A percentile compares a stretch with the other conserved stretches of the same genome.
phyloP scores from a whole-genome alignment of 2,113 vertebrate species.

The Epinephelus cyanopodus region DNA sequence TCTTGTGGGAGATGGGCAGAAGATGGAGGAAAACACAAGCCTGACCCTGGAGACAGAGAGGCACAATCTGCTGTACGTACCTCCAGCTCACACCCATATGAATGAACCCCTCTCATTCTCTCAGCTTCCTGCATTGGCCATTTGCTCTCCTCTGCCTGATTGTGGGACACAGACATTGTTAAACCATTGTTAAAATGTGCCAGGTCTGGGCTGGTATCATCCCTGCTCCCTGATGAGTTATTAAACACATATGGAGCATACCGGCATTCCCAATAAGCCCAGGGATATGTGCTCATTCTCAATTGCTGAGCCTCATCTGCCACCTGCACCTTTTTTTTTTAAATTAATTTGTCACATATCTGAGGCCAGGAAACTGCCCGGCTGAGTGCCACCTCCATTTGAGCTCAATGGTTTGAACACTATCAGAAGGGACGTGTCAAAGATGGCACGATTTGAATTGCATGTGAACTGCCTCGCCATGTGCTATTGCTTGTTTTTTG shows the following conservation, averaged over 20 bases:
- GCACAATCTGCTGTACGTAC: conserved; percentile 64
- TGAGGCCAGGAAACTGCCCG: conserved; percentile 45
- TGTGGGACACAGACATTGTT: conserved; percentile 40
- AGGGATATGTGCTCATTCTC: conserved; percentile 55
- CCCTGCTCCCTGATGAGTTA: conserved; percentile 55
- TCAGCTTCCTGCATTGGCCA: conserved; percentile 15
- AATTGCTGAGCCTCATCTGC: conserved; percentile 63
- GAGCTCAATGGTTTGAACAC: conserved; percentile 58
- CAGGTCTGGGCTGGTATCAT: conserved; percentile 25
- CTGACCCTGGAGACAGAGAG: conserved; percentile 54
- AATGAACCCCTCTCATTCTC: conserved; percentile 14
- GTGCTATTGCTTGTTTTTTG: conserved; percentile 53
- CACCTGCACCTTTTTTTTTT: conserved; percentile 70
- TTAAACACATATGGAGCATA: conserved; percentile 72
- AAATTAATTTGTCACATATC: conserved; percentile 75
- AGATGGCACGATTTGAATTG: conserved; percentile 62
- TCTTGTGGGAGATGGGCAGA: conserved; percentile 57
- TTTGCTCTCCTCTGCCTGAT: conserved; percentile 38
- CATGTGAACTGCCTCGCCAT: conserved; percentile 46
- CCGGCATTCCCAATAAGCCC: conserved; percentile 58
- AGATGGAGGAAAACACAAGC: conserved; percentile 60
- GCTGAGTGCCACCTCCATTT: conserved; percentile 55
- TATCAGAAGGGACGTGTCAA: conserved; percentile 66
- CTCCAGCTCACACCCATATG: conserved; percentile 40
- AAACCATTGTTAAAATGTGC: conserved; percentile 35